A percentile compares a stretch with the other conserved stretches of the same genome.
phyloP scores from a whole-genome alignment of 53 echinoderm and acorn worm species.

The Patiria pectinifera region DNA sequence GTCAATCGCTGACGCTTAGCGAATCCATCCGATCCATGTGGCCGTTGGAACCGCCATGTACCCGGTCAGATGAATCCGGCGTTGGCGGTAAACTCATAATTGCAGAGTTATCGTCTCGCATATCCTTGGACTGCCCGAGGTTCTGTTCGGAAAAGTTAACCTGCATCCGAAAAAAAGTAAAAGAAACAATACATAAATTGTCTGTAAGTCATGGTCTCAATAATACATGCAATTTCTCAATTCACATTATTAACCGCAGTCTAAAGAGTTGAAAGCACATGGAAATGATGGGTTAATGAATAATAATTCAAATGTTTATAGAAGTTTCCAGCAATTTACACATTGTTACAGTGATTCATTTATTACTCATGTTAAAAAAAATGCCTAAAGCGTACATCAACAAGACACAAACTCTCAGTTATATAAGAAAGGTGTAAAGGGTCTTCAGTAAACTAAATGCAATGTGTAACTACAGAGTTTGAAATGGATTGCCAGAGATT shows the following conservation, averaged over 20 bases:
- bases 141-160: constrained; percentile 95
- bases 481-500: constrained; percentile 35
- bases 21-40: constrained; percentile 70
- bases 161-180: constrained; percentile 54
- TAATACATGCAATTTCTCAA: too few species aligned
- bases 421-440: background rate
- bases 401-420: background rate
- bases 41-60: constrained; percentile 72
- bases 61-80: constrained; percentile 90
- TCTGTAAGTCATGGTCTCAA: too few species aligned
- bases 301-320: too few species aligned
- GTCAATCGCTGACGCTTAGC: constrained; percentile 78
- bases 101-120: constrained; percentile 83
- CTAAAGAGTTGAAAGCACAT: background rate
- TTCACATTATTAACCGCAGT: too few species aligned
- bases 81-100: constrained; percentile 96
- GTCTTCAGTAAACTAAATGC: background rate
- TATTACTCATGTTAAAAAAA: background rate
- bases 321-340: too few species aligned
- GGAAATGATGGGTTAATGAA: background rate
- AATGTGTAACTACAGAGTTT: constrained; percentile 9
- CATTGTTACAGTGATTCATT: background rate
- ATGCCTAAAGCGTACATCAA: background rate
- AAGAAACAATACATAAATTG: background rate
- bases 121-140: constrained; percentile 72